Evolutionary conservation across 2,888 invertebrate species (phyloP).

Genomic region (Tineola bisselliella): DNA sequence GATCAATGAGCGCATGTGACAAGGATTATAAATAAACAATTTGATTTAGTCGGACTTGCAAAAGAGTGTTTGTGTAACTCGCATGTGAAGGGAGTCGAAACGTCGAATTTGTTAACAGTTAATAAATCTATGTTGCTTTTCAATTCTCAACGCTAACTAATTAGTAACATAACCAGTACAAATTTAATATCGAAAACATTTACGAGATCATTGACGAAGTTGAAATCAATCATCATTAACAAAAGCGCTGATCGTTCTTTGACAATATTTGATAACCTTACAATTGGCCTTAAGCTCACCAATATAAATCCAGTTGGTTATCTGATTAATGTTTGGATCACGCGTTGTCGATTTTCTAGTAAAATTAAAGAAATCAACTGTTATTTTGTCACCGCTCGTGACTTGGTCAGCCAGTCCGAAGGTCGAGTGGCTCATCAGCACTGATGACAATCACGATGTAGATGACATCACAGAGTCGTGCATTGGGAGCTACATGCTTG

Average conservation of each 20-base stretch:
- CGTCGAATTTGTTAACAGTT: not conserved
- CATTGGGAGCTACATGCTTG: conserved; percentile 18
- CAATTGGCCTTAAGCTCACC: conserved; percentile 3
- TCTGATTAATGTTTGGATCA: conserved; percentile 37
- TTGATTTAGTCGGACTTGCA: not conserved
- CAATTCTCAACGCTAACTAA: conserved; percentile 1
- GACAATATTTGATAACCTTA: conserved; percentile 9
- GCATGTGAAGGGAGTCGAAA: not conserved
- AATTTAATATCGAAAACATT: not conserved
- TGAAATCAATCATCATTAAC: not conserved
- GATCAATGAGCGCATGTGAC: not conserved
- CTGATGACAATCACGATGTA: conserved; percentile 38
- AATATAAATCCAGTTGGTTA: conserved; percentile 3
- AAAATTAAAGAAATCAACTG: conserved; percentile 50
- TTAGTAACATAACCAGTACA: not conserved
- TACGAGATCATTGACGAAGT: not conserved
- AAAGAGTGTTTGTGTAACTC: not conserved
- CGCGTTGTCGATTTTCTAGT: conserved; percentile 39
- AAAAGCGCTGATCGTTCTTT: not conserved
- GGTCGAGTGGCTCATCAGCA: conserved; percentile 33
- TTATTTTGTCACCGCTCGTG: conserved; percentile 57
- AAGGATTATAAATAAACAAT: not conserved
- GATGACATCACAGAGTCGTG: conserved; percentile 49
- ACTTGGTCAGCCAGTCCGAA: conserved; percentile 31
- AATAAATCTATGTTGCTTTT: conserved; percentile 4